Conservation (phyloP, 2,888 invertebrate species). For the Erynnis tages region DNA sequence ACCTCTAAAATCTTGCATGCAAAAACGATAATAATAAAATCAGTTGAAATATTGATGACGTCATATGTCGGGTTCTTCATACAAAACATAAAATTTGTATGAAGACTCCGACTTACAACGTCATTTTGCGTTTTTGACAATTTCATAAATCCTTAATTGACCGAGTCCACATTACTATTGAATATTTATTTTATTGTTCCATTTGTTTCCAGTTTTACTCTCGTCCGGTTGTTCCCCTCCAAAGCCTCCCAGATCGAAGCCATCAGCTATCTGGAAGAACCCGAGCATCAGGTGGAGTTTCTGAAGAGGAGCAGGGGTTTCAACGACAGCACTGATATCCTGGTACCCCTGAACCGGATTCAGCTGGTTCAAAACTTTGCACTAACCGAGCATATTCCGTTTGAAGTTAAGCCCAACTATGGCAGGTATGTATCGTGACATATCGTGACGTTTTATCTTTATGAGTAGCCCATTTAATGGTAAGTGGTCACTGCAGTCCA, state of each 20-base stretch:
- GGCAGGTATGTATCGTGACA: slow-evolving; percentile 53
- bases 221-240: slow-evolving; percentile 51
- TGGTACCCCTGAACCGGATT: slow-evolving; percentile 52
- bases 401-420: slow-evolving; percentile 54
- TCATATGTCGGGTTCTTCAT: no score
- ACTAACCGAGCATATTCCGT: slow-evolving; percentile 37
- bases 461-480: no score
- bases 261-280: slow-evolving; percentile 43
- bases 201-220: slow-evolving; percentile 52
- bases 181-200: no score
- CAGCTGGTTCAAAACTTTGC: slow-evolving; percentile 47
- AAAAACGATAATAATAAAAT: no score
- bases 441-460: neutral
- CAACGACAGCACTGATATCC: slow-evolving; percentile 62
- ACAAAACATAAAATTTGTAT: no score
- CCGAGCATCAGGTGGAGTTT: slow-evolving; percentile 49
- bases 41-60: no score
- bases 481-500: no score
- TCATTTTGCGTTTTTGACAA: no score
- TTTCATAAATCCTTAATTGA: no score
- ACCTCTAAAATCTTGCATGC: no score
- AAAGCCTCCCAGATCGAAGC: slow-evolving; percentile 45
- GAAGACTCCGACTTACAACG: no score
- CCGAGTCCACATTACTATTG: no score
- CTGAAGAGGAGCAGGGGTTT: slow-evolving; percentile 55